Evolutionary conservation across 1,140 invertebrate species (phyloP).

Genomic region (Papilio xuthus): DNA sequence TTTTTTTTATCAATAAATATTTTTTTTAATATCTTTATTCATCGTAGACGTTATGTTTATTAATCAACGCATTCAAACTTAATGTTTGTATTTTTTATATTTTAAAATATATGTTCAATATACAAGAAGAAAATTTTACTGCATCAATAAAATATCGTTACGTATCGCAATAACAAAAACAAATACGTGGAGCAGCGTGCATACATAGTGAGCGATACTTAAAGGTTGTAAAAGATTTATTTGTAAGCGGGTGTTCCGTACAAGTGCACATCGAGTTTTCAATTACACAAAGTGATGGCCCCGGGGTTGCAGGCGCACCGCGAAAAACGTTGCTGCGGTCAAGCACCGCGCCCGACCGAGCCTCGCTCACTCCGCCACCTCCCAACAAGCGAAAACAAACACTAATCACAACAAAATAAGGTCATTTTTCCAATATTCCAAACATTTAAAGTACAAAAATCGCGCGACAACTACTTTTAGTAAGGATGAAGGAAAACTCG

Average conservation of each 20-base stretch:
- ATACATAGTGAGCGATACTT: slow-evolving; percentile 34
- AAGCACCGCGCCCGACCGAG: slow-evolving; percentile 65
- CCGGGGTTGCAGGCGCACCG: slow-evolving; percentile 62
- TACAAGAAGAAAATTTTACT: background rate
- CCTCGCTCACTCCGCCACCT: slow-evolving; percentile 50
- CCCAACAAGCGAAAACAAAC: slow-evolving; percentile 54
- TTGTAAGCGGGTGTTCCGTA: slow-evolving; percentile 68
- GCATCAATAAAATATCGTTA: background rate
- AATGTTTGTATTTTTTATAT: background rate
- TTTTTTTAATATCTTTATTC: too few species aligned
- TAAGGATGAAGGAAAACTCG: slow-evolving; percentile 78
- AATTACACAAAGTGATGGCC: slow-evolving; percentile 80
- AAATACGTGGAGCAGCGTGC: slow-evolving; percentile 6
- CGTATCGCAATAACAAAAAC: slow-evolving; percentile 12
- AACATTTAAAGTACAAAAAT: slow-evolving; percentile 55
- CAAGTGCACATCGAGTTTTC: slow-evolving; percentile 79
- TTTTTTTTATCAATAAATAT: too few species aligned
- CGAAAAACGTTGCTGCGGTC: slow-evolving; percentile 73
- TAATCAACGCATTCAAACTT: too few species aligned
- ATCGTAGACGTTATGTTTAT: too few species aligned
- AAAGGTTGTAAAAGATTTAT: slow-evolving; percentile 63
- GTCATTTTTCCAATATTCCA: slow-evolving; percentile 54
- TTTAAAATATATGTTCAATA: background rate
- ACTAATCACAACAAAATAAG: slow-evolving; percentile 61
- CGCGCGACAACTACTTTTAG: slow-evolving; percentile 70